These are phyloP conservation scores for Oryzias curvinotus DNA, from an alignment of 2,113 vertebrate genomes.

Conservation along the genomic window DNA sequence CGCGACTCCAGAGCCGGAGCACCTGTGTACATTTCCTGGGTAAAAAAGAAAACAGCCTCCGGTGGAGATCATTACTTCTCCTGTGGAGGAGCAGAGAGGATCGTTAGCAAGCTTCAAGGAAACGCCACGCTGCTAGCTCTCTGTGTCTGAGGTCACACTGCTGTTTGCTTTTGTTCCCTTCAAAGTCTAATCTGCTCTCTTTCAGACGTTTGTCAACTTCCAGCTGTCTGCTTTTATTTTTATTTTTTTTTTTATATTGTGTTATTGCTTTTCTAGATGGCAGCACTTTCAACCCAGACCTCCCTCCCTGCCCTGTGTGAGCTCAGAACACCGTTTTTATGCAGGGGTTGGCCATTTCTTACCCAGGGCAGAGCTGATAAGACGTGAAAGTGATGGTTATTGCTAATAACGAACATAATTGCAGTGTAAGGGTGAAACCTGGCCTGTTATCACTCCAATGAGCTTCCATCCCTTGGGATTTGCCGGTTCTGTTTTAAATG, in stretches of 20 bases:
- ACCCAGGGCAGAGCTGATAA: conserved; percentile 38
- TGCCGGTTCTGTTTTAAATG: conserved; percentile 32
- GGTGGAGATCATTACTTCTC: conserved; percentile 65
- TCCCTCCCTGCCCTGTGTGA: neutral
- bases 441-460: conserved; percentile 14
- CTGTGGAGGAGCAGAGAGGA: conserved; percentile 52
- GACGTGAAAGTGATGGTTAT: conserved; percentile 47
- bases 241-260: conserved; percentile 13
- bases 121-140: conserved; percentile 47
- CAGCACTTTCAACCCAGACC: neutral
- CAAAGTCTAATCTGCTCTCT: conserved; percentile 47
- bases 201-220: conserved; percentile 49
- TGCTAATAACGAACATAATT: conserved; percentile 65
- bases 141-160: conserved; percentile 47
- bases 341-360: conserved; percentile 18
- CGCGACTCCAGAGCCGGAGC: conserved; percentile 39
- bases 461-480: conserved; percentile 48
- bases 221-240: conserved; percentile 25
- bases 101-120: conserved; percentile 63
- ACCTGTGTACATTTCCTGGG: conserved; percentile 60
- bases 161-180: conserved; percentile 57
- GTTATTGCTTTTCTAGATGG: conserved; percentile 12
- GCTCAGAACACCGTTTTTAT: neutral
- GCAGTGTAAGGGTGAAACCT: conserved; percentile 25
- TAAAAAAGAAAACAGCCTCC: conserved; percentile 41